A percentile compares a stretch with the other conserved stretches of the same genome.
Conservation (phyloP, 2,888 invertebrate genomes). For the Drosophila pseudotalamancana region DNA sequence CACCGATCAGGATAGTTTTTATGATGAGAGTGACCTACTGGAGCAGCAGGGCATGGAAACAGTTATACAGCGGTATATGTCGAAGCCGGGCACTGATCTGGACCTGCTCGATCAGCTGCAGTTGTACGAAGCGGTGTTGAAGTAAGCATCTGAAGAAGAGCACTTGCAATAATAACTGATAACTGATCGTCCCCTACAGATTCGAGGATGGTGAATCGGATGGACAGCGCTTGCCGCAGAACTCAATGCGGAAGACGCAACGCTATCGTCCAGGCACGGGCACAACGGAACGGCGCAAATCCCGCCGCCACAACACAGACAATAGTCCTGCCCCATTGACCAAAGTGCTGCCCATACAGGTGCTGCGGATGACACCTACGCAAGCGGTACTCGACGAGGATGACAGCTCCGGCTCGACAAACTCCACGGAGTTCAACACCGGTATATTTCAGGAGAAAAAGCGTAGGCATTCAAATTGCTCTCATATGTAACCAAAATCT, state of each 20-base stretch:
- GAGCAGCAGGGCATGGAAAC: constrained; percentile 97
- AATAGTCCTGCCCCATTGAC: constrained; percentile 85
- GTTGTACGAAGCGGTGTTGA: constrained; percentile 96
- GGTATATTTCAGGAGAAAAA: constrained; percentile 82
- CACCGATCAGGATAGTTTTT: constrained; percentile 97
- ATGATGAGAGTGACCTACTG: constrained; percentile 97
- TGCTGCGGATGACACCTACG: constrained; percentile 78
- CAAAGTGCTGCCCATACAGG: constrained; percentile 78
- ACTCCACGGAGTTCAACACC: constrained; percentile 82
- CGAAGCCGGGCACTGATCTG: constrained; percentile 95
- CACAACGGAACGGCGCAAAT: constrained; percentile 90
- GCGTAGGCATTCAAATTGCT: constrained; percentile 54
- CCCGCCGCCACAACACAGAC: constrained; percentile 90
- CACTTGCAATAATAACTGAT: not conserved
- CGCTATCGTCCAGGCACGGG: constrained; percentile 87
- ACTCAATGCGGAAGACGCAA: constrained; percentile 89
- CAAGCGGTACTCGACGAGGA: constrained; percentile 83
- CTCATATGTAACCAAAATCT: not conserved
- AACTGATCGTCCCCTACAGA: constrained; percentile 78
- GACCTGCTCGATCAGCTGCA: constrained; percentile 97
- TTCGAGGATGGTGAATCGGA: constrained; percentile 86
- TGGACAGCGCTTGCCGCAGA: constrained; percentile 87
- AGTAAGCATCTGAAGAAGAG: no score
- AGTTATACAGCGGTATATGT: constrained; percentile 94
- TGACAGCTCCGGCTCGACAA: constrained; percentile 86